phyloP scores from a whole-genome alignment of 2,797 vertebrate species.

The Peromyscus melanophrys region DNA sequence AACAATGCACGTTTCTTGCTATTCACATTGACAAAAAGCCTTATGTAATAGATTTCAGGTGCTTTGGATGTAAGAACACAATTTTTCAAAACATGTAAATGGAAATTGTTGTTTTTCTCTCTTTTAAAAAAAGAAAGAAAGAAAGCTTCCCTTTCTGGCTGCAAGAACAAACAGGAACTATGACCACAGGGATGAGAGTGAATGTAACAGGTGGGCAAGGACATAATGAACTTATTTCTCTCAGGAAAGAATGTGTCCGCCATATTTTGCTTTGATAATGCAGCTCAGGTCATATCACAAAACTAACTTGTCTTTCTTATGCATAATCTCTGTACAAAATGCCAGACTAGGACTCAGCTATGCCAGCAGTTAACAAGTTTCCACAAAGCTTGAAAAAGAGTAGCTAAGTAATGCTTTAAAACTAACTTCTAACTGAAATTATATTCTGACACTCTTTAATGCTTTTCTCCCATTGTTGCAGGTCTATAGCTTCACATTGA shows the following conservation, averaged over 20 bases:
- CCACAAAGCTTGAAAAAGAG: conserved; percentile 64
- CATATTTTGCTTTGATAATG: conserved; percentile 54
- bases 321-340: not conserved
- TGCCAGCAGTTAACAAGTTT: conserved; percentile 37
- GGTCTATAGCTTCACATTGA: conserved; percentile 45
- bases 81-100: conserved; percentile 50
- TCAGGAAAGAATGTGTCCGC: conserved; percentile 47
- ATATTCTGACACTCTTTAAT: conserved; percentile 34
- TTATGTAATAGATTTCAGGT: conserved; percentile 1
- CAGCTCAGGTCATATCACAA: conserved; percentile 39
- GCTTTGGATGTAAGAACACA: not conserved
- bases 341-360: conserved; percentile 38
- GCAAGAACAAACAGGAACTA: conserved; percentile 5
- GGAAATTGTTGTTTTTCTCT: not conserved
- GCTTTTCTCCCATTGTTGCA: not conserved
- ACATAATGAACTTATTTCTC: conserved; percentile 41
- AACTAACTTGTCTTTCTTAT: not conserved
- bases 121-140: not conserved
- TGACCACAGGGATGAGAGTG: not conserved
- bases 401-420: conserved; percentile 48
- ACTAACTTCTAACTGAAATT: conserved; percentile 58
- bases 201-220: conserved; percentile 78
- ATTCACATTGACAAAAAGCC: not conserved
- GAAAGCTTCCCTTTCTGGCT: not conserved
- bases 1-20: conserved; percentile 12